A percentile compares a stretch with the other conserved stretches of the same genome.
Conservation (phyloP, 2,888 invertebrate genomes). For the Anorthoa munda region DNA sequence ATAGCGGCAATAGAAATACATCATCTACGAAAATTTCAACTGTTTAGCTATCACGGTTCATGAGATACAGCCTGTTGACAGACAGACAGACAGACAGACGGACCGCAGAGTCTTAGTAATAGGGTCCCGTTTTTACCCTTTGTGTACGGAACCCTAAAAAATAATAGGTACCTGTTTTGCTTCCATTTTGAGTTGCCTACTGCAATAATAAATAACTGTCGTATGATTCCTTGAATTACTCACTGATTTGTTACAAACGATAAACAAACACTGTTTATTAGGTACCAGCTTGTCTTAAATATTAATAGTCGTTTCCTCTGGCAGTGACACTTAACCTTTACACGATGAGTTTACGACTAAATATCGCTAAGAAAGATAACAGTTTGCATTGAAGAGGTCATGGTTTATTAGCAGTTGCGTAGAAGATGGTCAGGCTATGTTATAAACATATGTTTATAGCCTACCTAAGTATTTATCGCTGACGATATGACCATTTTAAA, state of each 20-base stretch:
- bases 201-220: slow-evolving; percentile 3
- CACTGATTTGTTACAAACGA: slow-evolving; percentile 27
- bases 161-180: not conserved
- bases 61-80: too few species aligned
- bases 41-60: too few species aligned
- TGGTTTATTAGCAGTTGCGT: slow-evolving; percentile 21
- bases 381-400: slow-evolving; percentile 39
- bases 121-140: too few species aligned
- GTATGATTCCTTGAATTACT: slow-evolving; percentile 13
- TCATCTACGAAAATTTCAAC: too few species aligned
- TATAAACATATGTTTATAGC: too few species aligned
- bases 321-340: slow-evolving; percentile 31
- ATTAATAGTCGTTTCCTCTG: not conserved
- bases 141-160: too few species aligned
- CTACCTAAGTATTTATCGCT: not conserved
- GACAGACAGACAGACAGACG: too few species aligned
- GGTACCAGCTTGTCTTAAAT: slow-evolving; percentile 6
- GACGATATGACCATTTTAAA: not conserved
- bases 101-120: too few species aligned
- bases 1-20: too few species aligned
- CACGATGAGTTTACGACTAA: slow-evolving; percentile 5
- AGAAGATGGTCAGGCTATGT: slow-evolving; percentile 19
- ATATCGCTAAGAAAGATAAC: slow-evolving; percentile 27
- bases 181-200: not conserved
- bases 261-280: not conserved